Evolutionary conservation across 2,888 invertebrate species (phyloP).

Genomic region (Diplazon laetatorius): DNA sequence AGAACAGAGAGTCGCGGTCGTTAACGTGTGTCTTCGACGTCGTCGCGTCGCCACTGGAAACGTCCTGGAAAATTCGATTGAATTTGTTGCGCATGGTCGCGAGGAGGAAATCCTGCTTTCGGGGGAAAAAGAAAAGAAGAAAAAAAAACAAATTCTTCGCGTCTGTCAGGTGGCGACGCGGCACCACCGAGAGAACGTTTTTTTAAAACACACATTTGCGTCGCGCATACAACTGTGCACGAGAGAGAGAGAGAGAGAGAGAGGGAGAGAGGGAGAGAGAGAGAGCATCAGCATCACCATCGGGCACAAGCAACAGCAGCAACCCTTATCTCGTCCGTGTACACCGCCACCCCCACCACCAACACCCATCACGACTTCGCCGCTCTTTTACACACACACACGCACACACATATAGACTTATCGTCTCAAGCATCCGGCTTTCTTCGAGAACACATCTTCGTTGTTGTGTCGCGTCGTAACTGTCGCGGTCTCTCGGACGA

Average conservation of each 20-base stretch:
- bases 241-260: constrained; percentile 44
- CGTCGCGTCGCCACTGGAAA: constrained; percentile 73
- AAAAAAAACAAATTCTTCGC: constrained; percentile 77
- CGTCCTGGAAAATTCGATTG: constrained; percentile 67
- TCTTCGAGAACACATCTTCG: constrained; percentile 24
- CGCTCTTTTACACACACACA: constrained; percentile 25
- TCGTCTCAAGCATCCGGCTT: constrained; percentile 11
- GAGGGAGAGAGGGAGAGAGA: constrained; percentile 55
- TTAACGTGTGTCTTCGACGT: constrained; percentile 25
- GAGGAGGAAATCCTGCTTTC: constrained; percentile 76
- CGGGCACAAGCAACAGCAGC: too few relatives aligned
- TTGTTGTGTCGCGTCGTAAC: constrained; percentile 27
- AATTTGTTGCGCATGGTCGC: constrained; percentile 73
- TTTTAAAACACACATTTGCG: neutral
- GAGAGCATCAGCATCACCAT: too few relatives aligned
- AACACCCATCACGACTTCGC: neutral
- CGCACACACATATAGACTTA: too few relatives aligned
- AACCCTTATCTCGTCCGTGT: too few relatives aligned
- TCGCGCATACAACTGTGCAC: neutral
- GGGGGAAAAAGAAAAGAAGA: too few relatives aligned
- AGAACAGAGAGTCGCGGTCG: too few relatives aligned
- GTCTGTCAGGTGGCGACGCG: constrained; percentile 80
- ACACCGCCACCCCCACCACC: too few relatives aligned
- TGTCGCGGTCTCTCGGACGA: constrained; percentile 20
- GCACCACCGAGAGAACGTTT: constrained; percentile 35